Conservation (phyloP, 2,888 invertebrate genomes). For the Electrophaes corylata region DNA sequence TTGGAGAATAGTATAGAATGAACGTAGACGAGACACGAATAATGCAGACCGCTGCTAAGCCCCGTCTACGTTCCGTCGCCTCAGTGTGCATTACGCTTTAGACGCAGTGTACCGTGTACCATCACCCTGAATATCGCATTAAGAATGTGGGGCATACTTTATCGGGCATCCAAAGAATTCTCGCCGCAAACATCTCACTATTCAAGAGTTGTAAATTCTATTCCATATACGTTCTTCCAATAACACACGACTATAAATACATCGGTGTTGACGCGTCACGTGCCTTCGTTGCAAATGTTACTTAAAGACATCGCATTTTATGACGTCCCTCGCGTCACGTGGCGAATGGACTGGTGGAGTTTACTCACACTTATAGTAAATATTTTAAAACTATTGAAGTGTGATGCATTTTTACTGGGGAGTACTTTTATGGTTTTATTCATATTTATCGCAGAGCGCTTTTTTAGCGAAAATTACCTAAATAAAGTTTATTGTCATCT, state of each 20-base stretch:
- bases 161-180: slow-evolving; percentile 1
- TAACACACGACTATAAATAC: slow-evolving; percentile 25
- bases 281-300: slow-evolving; percentile 22
- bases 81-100: background rate
- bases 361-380: background rate
- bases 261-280: slow-evolving; percentile 13
- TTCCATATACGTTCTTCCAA: slow-evolving; percentile 19
- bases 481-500: too few relatives aligned
- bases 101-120: background rate
- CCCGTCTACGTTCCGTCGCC: too few relatives aligned
- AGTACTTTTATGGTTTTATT: background rate
- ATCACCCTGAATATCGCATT: slow-evolving; percentile 1
- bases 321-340: slow-evolving; percentile 11
- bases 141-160: slow-evolving; percentile 4
- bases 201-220: slow-evolving; percentile 19
- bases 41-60: too few relatives aligned
- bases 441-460: too few relatives aligned
- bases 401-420: background rate
- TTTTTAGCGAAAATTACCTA: too few relatives aligned
- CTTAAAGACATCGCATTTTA: slow-evolving; percentile 25
- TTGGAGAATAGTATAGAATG: too few relatives aligned
- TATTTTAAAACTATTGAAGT: background rate
- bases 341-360: background rate
- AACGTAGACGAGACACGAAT: too few relatives aligned
- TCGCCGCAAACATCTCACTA: slow-evolving; percentile 4